Conservation (phyloP, 2,113 vertebrate genomes). For the Marmota flaviventris region DNA sequence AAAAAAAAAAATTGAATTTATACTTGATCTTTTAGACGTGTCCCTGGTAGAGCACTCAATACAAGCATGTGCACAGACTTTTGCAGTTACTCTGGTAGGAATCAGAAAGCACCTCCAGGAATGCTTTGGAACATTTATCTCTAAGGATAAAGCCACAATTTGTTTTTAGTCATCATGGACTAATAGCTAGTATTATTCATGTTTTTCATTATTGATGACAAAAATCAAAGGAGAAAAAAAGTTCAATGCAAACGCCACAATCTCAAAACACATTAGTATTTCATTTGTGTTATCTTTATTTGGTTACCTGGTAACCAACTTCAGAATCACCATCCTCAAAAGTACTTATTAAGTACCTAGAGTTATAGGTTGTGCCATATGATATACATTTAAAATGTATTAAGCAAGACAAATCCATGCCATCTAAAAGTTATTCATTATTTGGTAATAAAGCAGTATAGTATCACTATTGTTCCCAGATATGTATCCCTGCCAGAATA, state of each 20-base stretch:
- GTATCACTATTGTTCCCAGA: not conserved
- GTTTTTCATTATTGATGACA: not conserved
- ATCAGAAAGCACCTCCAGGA: not conserved
- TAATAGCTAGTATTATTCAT: not conserved
- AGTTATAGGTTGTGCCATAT: not conserved
- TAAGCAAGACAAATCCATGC: not conserved
- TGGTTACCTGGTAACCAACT: not conserved
- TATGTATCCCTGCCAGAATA: not conserved
- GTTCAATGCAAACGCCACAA: not conserved
- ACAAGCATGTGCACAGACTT: not conserved
- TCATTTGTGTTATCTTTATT: not conserved
- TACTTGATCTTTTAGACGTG: not conserved
- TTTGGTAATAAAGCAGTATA: not conserved
- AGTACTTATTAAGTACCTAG: not conserved
- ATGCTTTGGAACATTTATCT: not conserved
- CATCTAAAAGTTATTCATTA: slow-evolving; percentile 47
- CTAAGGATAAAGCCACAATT: not conserved
- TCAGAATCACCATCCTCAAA: not conserved
- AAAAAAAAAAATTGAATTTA: not conserved
- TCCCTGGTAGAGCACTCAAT: not conserved
- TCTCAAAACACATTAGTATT: not conserved
- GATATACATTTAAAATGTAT: not conserved
- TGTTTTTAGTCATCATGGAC: not conserved
- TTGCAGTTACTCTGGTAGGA: not conserved
- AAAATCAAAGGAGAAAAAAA: not conserved